phyloP scores from a whole-genome alignment of 1,140 invertebrate genomes.

The Drosophila insularis region DNA sequence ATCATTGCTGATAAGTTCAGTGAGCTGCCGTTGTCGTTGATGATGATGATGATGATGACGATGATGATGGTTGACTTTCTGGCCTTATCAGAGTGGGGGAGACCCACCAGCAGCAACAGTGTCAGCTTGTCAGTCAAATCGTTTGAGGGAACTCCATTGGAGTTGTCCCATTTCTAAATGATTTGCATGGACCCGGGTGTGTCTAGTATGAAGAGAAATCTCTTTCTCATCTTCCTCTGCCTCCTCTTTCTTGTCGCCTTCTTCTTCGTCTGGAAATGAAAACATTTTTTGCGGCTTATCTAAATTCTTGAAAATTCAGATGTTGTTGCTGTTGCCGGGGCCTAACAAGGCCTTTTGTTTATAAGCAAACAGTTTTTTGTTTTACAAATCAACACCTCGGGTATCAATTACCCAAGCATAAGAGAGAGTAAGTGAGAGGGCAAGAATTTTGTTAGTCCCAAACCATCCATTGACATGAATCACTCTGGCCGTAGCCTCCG shows the following conservation, averaged over 20 bases:
- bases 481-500: conserved; percentile 28
- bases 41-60: not conserved
- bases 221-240: not conserved
- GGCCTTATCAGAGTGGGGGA: conserved; percentile 53
- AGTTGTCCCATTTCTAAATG: conserved; percentile 32
- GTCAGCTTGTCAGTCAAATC: conserved; percentile 50
- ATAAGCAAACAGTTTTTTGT: conserved; percentile 75
- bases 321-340: conserved; percentile 49
- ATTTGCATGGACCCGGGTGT: conserved; percentile 49
- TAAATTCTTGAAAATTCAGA: conserved; percentile 75
- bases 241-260: not conserved
- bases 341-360: conserved; percentile 72
- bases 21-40: not conserved
- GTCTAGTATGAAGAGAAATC: conserved; percentile 14
- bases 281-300: conserved; percentile 67
- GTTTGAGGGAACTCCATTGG: conserved; percentile 1
- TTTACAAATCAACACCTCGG: conserved; percentile 78
- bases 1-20: conserved; percentile 49
- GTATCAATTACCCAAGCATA: conserved; percentile 66
- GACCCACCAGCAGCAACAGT: conserved; percentile 52
- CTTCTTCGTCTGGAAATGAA: conserved; percentile 35
- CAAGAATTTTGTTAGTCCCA: conserved; percentile 5
- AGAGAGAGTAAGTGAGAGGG: conserved; percentile 6
- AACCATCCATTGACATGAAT: conserved; percentile 39
- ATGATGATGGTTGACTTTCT: conserved; percentile 1